phyloP scores from a whole-genome alignment of 2,797 vertebrate species.

The Chaetophractus vellerosus region DNA sequence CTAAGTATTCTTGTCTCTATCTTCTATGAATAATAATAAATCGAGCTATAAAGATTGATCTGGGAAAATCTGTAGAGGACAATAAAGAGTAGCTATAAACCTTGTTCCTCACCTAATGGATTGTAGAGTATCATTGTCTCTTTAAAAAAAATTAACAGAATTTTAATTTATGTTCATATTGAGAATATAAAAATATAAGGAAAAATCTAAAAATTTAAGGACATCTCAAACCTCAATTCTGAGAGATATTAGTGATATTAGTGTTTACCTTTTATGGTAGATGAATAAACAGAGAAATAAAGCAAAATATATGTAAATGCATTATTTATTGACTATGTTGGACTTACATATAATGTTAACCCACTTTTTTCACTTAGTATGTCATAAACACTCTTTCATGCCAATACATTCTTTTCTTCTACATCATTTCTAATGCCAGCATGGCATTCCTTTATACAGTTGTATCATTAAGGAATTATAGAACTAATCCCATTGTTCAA shows the following conservation, averaged over 20 bases:
- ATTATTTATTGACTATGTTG: neutral
- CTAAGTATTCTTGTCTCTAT: neutral
- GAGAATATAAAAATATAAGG: neutral
- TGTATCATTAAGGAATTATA: neutral
- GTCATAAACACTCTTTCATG: neutral
- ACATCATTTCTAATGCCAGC: neutral
- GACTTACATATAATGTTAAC: neutral
- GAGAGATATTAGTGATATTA: neutral
- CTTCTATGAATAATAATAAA: constrained; percentile 5
- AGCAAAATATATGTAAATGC: neutral
- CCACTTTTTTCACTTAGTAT: neutral
- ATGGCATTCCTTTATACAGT: neutral
- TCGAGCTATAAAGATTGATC: neutral
- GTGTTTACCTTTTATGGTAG: neutral
- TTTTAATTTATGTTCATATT: neutral
- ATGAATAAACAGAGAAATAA: neutral
- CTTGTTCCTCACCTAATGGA: neutral
- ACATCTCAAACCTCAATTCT: neutral
- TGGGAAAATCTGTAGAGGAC: neutral
- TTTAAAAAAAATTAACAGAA: neutral
- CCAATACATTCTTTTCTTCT: neutral
- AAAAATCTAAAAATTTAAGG: constrained; percentile 17
- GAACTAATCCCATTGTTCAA: constrained; percentile 8
- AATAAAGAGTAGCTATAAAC: neutral
- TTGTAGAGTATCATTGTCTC: neutral